Evolutionary conservation across 2,888 invertebrate genomes (phyloP).

Genomic region (Apodemia duryi): DNA sequence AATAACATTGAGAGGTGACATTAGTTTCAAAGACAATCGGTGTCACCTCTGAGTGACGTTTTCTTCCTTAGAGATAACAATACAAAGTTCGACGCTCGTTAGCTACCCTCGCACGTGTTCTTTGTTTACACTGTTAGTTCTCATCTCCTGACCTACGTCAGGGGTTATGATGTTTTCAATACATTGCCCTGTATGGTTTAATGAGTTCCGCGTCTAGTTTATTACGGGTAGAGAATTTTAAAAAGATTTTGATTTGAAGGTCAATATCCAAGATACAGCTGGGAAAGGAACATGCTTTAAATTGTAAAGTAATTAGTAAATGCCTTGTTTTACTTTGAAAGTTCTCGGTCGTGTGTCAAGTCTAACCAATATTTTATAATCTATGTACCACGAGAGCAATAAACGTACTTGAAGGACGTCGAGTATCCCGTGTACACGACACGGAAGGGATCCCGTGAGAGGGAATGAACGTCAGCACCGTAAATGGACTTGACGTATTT

Average conservation of each 20-base stretch:
- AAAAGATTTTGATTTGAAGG: not conserved
- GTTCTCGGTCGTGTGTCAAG: not conserved
- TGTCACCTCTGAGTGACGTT: conserved; percentile 13
- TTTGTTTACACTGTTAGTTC: conserved; percentile 40
- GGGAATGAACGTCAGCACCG: too few relatives aligned
- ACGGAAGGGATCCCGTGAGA: too few relatives aligned
- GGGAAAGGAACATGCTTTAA: not conserved
- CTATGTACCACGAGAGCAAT: conserved; percentile 9
- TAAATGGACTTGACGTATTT: too few relatives aligned
- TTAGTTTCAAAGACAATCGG: not conserved
- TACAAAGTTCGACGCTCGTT: conserved; percentile 16
- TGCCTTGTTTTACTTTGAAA: not conserved
- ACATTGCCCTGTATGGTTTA: not conserved
- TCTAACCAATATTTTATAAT: not conserved
- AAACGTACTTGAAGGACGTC: not conserved
- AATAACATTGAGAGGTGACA: not conserved
- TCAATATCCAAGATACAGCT: not conserved
- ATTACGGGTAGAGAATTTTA: not conserved
- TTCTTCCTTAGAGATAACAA: conserved; percentile 1
- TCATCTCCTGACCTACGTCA: conserved; percentile 23
- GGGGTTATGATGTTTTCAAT: not conserved
- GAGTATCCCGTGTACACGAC: too few relatives aligned
- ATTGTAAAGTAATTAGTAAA: too few relatives aligned
- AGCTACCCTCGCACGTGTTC: conserved; percentile 44
- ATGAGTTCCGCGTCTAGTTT: not conserved